These are phyloP conservation scores for Megamerina dolium DNA, from an alignment of 2,888 invertebrate genomes.

Conservation along the genomic window DNA sequence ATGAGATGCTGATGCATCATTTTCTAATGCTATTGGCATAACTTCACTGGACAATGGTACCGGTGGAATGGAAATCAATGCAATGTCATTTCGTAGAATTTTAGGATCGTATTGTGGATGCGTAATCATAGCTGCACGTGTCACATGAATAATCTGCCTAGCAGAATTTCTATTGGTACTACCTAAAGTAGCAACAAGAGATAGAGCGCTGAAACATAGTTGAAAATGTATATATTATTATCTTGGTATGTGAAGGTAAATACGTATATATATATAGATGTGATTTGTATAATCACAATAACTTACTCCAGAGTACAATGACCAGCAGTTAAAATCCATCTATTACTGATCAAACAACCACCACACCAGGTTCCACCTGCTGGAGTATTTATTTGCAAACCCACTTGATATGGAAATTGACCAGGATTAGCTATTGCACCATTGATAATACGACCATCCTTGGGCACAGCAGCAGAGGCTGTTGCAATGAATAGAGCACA, in stretches of 20 bases:
- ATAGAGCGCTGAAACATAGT: too few species aligned
- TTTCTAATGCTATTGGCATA: constrained; percentile 24
- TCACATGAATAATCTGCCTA: too few species aligned
- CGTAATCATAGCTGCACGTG: too few species aligned
- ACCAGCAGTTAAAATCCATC: background rate
- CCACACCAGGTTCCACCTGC: background rate
- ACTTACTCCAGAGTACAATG: constrained; percentile 9
- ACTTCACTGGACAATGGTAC: constrained; percentile 17
- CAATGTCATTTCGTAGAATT: constrained; percentile 33
- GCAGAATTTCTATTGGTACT: too few species aligned
- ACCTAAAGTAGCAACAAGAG: too few species aligned
- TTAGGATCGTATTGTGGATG: constrained; percentile 28
- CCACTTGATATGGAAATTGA: constrained; percentile 8
- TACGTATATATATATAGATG: too few species aligned
- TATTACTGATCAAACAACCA: background rate
- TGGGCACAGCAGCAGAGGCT: too few species aligned
- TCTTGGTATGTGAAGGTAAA: too few species aligned
- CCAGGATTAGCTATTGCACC: constrained; percentile 1
- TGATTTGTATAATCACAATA: background rate
- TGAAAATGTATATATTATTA: too few species aligned
- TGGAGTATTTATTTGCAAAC: background rate
- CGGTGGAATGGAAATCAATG: constrained; percentile 29
- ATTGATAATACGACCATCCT: too few species aligned
- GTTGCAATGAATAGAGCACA: too few species aligned
- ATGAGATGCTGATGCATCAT: constrained; percentile 25